Evolutionary conservation across 2,113 vertebrate species (phyloP), one percentile per base, ranked within the genome.

Genomic region (Sitta europaea): DNA sequence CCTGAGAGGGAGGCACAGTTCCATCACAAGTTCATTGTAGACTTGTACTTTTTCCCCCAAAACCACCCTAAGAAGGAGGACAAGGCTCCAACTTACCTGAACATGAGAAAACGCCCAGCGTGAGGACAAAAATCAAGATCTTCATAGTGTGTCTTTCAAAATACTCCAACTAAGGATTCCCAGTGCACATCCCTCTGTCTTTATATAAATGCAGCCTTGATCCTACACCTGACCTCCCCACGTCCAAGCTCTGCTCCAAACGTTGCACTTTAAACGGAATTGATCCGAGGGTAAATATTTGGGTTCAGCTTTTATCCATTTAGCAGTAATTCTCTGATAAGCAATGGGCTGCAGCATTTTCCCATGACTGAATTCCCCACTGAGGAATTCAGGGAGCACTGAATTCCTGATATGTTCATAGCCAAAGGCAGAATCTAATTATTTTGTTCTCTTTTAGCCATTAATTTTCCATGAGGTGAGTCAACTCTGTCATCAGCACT

Each of bases 241-340:
- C 12, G 21, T 31, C 68, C 92, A 70, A 55, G 48, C 53, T 90
- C 51, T 58, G 85, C 68, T 84, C 61, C 45, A 74, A 75, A 84
- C 14, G 19, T 9, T 89, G 84, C n/a, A 55, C 95, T 95, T 94
- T 78, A 86, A 81, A 86, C 97, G 47, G 72, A 14, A 94, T 95
- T 77, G 97, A 97, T 94, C 91, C 2, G 0, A 33, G 18, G 65
- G 90, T 87, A 96, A 97, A 97, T 97, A 91, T 97, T 97, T 94
- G 77, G 72, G 76, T 65, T 55, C 92, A 72, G 57, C 58, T 90
- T 59, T 79, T 67, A 78, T 71, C 71, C 68, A 50, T 62, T 85
- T 54, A 74, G 92, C 83, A 61, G 85, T 2, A 76, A 43, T 31
- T 65, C 72, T 40, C 86, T 48, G 18, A 78, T 88, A 95, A 94